These are phyloP conservation scores for Zelleria hepariella DNA, from an alignment of 2,888 invertebrate genomes.

Conservation along the genomic window DNA sequence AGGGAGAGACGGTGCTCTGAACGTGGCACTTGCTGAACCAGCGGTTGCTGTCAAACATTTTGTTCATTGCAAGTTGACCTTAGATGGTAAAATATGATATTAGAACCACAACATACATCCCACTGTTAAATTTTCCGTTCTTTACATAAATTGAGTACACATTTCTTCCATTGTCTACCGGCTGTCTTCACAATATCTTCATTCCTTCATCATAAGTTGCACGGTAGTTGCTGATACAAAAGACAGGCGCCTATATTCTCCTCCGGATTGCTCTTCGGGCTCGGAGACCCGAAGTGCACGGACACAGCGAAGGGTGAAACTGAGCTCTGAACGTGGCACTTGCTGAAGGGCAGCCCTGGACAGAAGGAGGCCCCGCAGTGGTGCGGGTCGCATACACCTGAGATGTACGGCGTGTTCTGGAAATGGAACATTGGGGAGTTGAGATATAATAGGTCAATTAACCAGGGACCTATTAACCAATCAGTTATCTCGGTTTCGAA, in stretches of 20 bases:
- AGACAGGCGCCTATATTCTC: conserved; percentile 88
- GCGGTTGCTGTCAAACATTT: no score
- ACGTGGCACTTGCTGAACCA: conserved; percentile 73
- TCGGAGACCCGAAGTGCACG: conserved; percentile 81
- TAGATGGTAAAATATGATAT: no score
- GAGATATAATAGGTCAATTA: background rate
- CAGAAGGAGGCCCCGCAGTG: conserved; percentile 85
- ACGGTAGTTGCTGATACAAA: conserved; percentile 79
- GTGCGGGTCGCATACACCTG: conserved; percentile 81
- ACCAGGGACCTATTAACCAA: no score
- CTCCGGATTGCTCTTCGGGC: conserved; percentile 78
- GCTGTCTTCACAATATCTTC: background rate
- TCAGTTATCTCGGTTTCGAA: no score
- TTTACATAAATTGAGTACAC: no score
- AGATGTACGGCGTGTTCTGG: conserved; percentile 71
- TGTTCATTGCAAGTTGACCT: no score
- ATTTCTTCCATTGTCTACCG: no score
- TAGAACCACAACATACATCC: no score
- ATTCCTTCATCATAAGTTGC: conserved; percentile 35
- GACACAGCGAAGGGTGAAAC: conserved; percentile 84
- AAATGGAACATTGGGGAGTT: conserved; percentile 12
- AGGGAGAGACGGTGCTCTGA: conserved; percentile 83
- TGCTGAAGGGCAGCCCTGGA: conserved; percentile 44
- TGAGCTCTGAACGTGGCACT: conserved; percentile 81
- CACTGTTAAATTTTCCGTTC: no score